Conservation (phyloP, 2,888 invertebrate genomes). For the Norana najaformis region DNA sequence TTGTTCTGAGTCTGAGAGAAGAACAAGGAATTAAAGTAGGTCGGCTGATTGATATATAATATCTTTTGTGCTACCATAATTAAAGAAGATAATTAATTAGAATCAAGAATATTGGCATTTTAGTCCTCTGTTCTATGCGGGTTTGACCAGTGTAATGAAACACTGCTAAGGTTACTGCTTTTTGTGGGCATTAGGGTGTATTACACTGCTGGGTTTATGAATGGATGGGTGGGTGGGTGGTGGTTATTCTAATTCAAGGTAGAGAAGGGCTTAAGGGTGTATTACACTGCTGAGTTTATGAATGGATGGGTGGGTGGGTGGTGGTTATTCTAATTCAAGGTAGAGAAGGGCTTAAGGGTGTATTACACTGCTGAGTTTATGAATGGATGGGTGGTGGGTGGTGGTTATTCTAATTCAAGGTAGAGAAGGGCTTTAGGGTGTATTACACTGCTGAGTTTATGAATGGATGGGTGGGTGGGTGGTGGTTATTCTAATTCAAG, state of each 20-base stretch:
- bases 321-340: neutral
- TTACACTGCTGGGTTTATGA: too few relatives aligned
- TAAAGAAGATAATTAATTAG: too few relatives aligned
- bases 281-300: too few relatives aligned
- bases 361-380: too few relatives aligned
- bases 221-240: neutral
- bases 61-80: too few relatives aligned
- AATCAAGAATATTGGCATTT: too few relatives aligned
- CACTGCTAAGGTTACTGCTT: neutral
- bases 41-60: too few relatives aligned
- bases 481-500: neutral
- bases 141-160: neutral
- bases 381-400: neutral
- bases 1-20: too few relatives aligned
- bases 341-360: neutral
- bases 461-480: neutral
- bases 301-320: neutral
- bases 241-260: neutral
- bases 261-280: neutral
- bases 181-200: neutral
- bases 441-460: too few relatives aligned
- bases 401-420: neutral
- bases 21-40: too few relatives aligned
- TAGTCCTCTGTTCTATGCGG: neutral
- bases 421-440: neutral